Conservation (phyloP, 1,140 invertebrate species). For the Hirudo medicinalis region DNA sequence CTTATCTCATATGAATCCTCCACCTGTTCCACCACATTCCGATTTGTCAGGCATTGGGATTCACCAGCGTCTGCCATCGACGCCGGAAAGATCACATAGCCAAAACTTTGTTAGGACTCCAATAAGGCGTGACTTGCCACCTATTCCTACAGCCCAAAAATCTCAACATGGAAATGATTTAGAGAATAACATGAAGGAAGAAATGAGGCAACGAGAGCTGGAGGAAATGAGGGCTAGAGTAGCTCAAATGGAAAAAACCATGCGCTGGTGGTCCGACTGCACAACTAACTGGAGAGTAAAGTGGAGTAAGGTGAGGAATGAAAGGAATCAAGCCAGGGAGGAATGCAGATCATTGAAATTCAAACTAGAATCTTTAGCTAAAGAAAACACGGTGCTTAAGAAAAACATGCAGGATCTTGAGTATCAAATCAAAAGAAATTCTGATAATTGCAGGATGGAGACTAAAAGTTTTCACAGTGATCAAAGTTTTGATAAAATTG, state of each 20-base stretch:
- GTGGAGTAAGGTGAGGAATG: slow-evolving; percentile 67
- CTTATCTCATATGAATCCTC: slow-evolving; percentile 12
- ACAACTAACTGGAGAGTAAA: slow-evolving; percentile 85
- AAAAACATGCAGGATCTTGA: slow-evolving; percentile 10
- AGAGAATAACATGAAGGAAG: slow-evolving; percentile 40
- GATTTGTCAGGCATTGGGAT: slow-evolving; percentile 11
- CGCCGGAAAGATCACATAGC: slow-evolving; percentile 11
- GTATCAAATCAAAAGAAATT: neutral
- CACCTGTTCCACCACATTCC: slow-evolving; percentile 17
- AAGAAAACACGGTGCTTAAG: slow-evolving; percentile 46
- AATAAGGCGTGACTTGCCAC: slow-evolving; percentile 18
- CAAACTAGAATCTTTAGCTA: slow-evolving; percentile 62
- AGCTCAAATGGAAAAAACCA: slow-evolving; percentile 95
- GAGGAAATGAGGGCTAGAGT: slow-evolving; percentile 77
- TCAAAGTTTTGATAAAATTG: neutral
- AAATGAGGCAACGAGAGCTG: slow-evolving; percentile 55
- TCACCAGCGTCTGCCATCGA: slow-evolving; percentile 6
- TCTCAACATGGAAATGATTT: slow-evolving; percentile 25
- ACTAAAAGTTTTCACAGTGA: slow-evolving; percentile 7
- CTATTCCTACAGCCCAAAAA: slow-evolving; percentile 16
- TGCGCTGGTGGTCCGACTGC: slow-evolving; percentile 91
- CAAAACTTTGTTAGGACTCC: slow-evolving; percentile 18
- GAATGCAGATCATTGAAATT: slow-evolving; percentile 65
- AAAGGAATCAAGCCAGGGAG: slow-evolving; percentile 50
- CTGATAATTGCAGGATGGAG: neutral